Evolutionary conservation across 2,888 invertebrate genomes (phyloP).

Genomic region (Steinernema scapterisci): DNA sequence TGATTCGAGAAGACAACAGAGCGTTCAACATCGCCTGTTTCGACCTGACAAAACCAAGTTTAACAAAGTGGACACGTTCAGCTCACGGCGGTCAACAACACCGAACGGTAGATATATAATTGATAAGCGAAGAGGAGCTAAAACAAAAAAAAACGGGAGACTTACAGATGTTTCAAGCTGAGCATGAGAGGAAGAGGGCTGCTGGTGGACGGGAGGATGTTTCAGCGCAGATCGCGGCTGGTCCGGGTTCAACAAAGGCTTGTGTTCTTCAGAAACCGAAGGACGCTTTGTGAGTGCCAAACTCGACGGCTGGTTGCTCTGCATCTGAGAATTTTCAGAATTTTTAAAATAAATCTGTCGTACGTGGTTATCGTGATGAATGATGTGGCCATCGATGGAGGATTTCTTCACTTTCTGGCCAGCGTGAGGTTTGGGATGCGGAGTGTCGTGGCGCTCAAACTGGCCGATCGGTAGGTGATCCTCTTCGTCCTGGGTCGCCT

Average conservation of each 20-base stretch:
- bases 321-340: neutral
- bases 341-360: neutral
- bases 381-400: slow-evolving; percentile 69
- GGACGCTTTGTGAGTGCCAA: slow-evolving; percentile 47
- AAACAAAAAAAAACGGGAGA: neutral
- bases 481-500: slow-evolving; percentile 68
- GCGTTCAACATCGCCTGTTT: slow-evolving; percentile 58
- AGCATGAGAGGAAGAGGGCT: neutral
- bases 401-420: slow-evolving; percentile 55
- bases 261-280: slow-evolving; percentile 38
- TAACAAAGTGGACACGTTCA: neutral
- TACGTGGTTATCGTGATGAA: slow-evolving; percentile 56
- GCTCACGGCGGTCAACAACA: slow-evolving; percentile 33
- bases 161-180: slow-evolving; percentile 18
- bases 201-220: slow-evolving; percentile 42
- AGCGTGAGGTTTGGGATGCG: slow-evolving; percentile 78
- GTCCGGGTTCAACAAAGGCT: neutral
- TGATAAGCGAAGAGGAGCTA: slow-evolving; percentile 19
- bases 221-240: slow-evolving; percentile 49
- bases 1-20: slow-evolving; percentile 59
- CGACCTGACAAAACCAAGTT: slow-evolving; percentile 35
- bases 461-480: slow-evolving; percentile 71
- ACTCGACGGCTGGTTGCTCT: slow-evolving; percentile 41
- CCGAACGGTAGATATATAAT: slow-evolving; percentile 25
- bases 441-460: slow-evolving; percentile 84